A percentile compares a stretch with the other conserved stretches of the same genome.
Evolutionary conservation across 2,113 vertebrate genomes (phyloP).

Genomic region (Myrmecophaga tridactyla): DNA sequence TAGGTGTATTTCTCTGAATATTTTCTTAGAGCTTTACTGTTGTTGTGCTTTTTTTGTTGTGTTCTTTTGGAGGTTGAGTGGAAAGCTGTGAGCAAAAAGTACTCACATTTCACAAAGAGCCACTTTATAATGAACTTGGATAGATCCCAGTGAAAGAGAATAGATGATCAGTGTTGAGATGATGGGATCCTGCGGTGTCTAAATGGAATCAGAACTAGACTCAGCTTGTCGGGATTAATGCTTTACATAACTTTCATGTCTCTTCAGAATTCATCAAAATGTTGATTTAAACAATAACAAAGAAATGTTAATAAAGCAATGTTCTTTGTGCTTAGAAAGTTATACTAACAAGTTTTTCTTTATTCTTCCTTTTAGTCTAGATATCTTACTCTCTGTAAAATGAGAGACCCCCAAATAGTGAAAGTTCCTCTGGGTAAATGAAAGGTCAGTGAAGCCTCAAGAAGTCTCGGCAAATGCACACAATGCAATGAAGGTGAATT

Average conservation of each 20-base stretch:
- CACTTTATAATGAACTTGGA: constrained; percentile 28
- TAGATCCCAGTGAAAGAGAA: constrained; percentile 2
- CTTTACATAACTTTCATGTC: background rate
- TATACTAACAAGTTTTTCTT: background rate
- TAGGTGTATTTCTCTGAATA: background rate
- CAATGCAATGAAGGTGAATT: background rate
- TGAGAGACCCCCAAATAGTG: background rate
- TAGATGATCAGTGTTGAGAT: background rate
- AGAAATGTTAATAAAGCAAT: background rate
- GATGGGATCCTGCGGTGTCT: background rate
- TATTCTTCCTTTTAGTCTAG: background rate
- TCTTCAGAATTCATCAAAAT: constrained; percentile 38
- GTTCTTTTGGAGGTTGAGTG: background rate
- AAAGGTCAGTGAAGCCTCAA: background rate
- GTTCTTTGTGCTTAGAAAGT: background rate
- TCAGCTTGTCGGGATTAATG: constrained; percentile 26
- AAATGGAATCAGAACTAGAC: constrained; percentile 27
- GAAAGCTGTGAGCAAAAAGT: background rate
- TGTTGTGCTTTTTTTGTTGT: background rate
- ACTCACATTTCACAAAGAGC: background rate
- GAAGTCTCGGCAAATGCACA: background rate
- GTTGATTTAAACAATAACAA: constrained; percentile 33
- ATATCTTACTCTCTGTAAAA: background rate
- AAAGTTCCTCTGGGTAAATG: background rate
- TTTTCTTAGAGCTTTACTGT: background rate